Conservation (phyloP, 2,888 invertebrate species). For the Hyposoter dolosus region DNA sequence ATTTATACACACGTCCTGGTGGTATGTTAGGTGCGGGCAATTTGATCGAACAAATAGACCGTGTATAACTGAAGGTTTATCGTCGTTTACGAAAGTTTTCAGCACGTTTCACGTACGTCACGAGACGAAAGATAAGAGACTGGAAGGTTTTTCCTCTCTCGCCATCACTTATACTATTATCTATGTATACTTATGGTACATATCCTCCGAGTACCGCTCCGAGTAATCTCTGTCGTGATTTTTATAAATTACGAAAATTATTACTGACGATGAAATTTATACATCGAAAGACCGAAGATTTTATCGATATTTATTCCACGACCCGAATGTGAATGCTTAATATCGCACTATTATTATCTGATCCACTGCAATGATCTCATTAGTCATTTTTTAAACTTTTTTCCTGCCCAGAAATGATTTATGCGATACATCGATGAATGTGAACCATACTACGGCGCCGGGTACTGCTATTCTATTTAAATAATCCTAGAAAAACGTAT, state of each 20-base stretch:
- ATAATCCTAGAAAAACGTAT: neutral
- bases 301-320: slow-evolving; percentile 39
- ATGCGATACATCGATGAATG: neutral
- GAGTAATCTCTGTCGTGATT: slow-evolving; percentile 1
- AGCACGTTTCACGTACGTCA: slow-evolving; percentile 58
- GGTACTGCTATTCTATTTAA: neutral
- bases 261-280: slow-evolving; percentile 30
- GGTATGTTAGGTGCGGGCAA: slow-evolving; percentile 56
- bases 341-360: slow-evolving; percentile 9
- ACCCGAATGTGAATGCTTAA: slow-evolving; percentile 8
- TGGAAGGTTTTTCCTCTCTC: slow-evolving; percentile 67
- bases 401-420: slow-evolving; percentile 15
- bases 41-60: slow-evolving; percentile 71
- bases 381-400: slow-evolving; percentile 1
- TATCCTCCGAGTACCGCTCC: slow-evolving; percentile 27
- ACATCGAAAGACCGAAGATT: slow-evolving; percentile 38
- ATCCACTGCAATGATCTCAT: slow-evolving; percentile 17
- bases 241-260: slow-evolving; percentile 32
- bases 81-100: slow-evolving; percentile 69
- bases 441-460: neutral
- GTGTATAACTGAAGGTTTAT: slow-evolving; percentile 72
- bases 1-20: slow-evolving; percentile 25
- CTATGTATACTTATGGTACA: neutral
- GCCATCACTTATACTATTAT: slow-evolving; percentile 39
- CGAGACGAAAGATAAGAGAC: slow-evolving; percentile 55